phyloP scores from a whole-genome alignment of 2,797 vertebrate genomes.

The Lepilemur ruficaudatus region DNA sequence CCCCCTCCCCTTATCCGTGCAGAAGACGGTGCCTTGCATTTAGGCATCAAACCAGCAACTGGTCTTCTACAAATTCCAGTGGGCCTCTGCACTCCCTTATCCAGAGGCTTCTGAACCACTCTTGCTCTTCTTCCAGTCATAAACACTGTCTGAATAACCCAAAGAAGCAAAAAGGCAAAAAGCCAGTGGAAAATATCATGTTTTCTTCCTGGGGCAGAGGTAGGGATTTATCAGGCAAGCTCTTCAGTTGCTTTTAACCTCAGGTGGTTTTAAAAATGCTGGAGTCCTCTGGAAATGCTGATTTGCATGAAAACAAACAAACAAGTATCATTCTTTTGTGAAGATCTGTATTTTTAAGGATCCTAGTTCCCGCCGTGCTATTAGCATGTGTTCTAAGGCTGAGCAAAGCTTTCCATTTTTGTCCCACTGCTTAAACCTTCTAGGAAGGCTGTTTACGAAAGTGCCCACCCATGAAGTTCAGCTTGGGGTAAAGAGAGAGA shows the following conservation, averaged over 20 bases:
- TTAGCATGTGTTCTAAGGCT: conserved; percentile 12
- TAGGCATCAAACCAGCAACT: background rate
- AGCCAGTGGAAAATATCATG: background rate
- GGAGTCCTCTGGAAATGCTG: background rate
- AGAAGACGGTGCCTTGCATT: background rate
- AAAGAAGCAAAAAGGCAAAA: background rate
- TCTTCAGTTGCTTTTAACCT: background rate
- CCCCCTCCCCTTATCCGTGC: background rate
- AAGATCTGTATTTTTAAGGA: conserved; percentile 27
- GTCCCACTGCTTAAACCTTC: background rate
- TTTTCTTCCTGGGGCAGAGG: background rate
- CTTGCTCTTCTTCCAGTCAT: background rate
- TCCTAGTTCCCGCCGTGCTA: background rate
- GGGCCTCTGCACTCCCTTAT: background rate
- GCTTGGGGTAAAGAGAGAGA: background rate
- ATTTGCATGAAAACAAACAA: conserved; percentile 49
- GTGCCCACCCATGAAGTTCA: conserved; percentile 29
- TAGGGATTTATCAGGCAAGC: background rate
- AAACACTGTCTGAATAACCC: background rate
- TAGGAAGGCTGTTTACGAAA: conserved; percentile 34
- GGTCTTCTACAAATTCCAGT: background rate
- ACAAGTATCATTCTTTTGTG: background rate
- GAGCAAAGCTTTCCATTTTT: background rate
- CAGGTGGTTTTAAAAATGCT: conserved; percentile 1
- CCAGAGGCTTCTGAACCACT: background rate